phyloP scores from a whole-genome alignment of 92 coral and sea anemone genomes.

The Zoanthus solanderi region DNA sequence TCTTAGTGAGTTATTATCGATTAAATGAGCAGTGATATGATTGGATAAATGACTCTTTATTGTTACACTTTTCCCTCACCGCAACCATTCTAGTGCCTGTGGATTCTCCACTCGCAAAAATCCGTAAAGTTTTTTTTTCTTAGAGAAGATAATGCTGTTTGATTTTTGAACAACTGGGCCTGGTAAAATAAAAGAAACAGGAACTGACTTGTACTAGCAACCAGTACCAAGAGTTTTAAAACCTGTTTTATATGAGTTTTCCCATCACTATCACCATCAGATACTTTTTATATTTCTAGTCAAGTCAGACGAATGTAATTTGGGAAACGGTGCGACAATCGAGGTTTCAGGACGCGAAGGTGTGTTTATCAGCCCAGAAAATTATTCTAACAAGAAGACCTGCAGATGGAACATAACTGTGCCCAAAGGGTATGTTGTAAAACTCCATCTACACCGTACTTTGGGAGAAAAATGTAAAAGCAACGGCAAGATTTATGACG shows the following conservation, averaged over 20 bases:
- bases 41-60: too few species aligned
- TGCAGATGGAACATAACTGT: slow-evolving; percentile 42
- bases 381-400: not conserved
- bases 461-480: not conserved
- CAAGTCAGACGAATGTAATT: slow-evolving; percentile 22
- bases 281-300: not conserved
- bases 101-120: too few species aligned
- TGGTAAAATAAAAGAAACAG: too few species aligned
- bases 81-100: too few species aligned
- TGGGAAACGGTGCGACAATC: slow-evolving; percentile 18
- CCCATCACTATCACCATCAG: not conserved
- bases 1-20: too few species aligned
- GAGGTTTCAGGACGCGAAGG: slow-evolving; percentile 20
- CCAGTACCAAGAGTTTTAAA: too few species aligned
- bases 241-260: not conserved
- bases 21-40: too few species aligned
- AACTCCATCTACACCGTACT: not conserved
- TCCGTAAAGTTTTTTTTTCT: too few species aligned
- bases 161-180: too few species aligned
- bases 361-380: slow-evolving; percentile 34
- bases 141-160: too few species aligned
- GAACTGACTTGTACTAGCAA: too few species aligned
- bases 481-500: slow-evolving; percentile 31
- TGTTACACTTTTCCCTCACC: too few species aligned
- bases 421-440: slow-evolving; percentile 24